A percentile compares a stretch with the other conserved stretches of the same genome.
These are phyloP conservation scores for Crotalus tigris DNA, from an alignment of 2,113 vertebrate genomes.

Conservation along the genomic window DNA sequence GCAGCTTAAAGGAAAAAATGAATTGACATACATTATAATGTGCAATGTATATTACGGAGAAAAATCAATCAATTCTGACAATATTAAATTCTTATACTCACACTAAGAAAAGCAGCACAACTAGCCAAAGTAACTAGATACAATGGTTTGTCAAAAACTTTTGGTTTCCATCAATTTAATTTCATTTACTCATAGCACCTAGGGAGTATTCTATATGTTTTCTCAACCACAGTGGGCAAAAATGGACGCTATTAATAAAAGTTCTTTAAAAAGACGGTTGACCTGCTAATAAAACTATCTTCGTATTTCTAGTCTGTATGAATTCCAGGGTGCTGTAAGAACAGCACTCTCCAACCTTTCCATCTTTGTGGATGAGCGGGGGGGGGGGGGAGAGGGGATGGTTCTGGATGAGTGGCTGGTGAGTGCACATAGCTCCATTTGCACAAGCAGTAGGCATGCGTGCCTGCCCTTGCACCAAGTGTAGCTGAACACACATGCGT, in stretches of 20 bases:
- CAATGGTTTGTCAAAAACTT: not conserved
- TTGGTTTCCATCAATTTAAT: not conserved
- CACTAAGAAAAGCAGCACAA: conserved; percentile 35
- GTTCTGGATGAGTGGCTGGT: too few relatives aligned
- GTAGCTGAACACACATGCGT: too few relatives aligned
- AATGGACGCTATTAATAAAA: not conserved
- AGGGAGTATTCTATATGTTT: not conserved
- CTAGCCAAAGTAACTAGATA: conserved; percentile 11
- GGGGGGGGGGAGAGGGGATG: too few relatives aligned
- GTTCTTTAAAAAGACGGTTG: not conserved
- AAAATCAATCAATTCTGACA: not conserved
- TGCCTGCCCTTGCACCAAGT: too few relatives aligned
- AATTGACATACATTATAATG: accelerated
- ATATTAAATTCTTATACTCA: conserved; percentile 7
- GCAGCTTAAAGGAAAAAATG: conserved; percentile 15
- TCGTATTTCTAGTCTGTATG: not conserved
- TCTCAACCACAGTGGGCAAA: not conserved
- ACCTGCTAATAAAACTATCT: not conserved
- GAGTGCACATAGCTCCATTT: too few relatives aligned
- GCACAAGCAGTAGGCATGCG: too few relatives aligned
- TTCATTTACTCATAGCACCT: not conserved
- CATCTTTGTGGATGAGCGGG: too few relatives aligned
- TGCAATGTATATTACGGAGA: not conserved
- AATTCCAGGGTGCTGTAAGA: not conserved
- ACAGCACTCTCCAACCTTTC: too few relatives aligned